Conservation (phyloP, 1,140 invertebrate species). For the Aphelinus atriplicis region DNA sequence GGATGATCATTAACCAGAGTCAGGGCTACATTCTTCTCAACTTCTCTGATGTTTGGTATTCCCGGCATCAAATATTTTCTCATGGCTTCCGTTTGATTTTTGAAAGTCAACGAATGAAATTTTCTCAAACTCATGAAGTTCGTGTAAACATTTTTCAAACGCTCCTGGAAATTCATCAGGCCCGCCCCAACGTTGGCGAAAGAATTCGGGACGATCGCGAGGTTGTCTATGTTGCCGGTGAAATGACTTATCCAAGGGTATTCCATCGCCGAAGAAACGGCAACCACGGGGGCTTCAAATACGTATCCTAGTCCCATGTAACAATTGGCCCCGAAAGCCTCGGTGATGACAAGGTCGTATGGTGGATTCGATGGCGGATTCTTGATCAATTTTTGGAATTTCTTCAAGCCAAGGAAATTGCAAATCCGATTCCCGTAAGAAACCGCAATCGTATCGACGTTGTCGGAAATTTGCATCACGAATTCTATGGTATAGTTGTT, state of each 20-base stretch:
- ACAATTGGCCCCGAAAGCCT: conserved; percentile 63
- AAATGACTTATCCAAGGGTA: conserved; percentile 70
- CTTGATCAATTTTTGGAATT: conserved; percentile 44
- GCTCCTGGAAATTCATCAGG: conserved; percentile 45
- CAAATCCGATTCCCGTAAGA: conserved; percentile 38
- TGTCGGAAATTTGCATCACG: conserved; percentile 19
- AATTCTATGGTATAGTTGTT: conserved; percentile 14
- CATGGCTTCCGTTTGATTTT: conserved; percentile 54
- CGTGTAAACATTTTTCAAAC: conserved; percentile 59
- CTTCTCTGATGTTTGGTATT: conserved; percentile 47
- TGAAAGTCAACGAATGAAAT: conserved; percentile 7
- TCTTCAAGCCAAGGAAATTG: conserved; percentile 39
- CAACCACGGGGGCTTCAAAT: conserved; percentile 71
- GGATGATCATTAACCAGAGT: conserved; percentile 59
- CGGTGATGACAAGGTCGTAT: conserved; percentile 45
- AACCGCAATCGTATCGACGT: conserved; percentile 3
- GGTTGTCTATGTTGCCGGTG: conserved; percentile 69
- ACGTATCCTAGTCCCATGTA: conserved; percentile 70
- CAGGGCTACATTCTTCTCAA: conserved; percentile 55
- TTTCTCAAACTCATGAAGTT: neutral
- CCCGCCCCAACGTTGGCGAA: neutral
- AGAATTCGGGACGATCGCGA: conserved; percentile 48
- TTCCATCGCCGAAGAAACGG: conserved; percentile 58
- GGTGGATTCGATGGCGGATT: conserved; percentile 39
- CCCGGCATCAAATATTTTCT: conserved; percentile 46